phyloP scores from a whole-genome alignment of 2,888 invertebrate genomes.

The Oegoconia quadripuncta region DNA sequence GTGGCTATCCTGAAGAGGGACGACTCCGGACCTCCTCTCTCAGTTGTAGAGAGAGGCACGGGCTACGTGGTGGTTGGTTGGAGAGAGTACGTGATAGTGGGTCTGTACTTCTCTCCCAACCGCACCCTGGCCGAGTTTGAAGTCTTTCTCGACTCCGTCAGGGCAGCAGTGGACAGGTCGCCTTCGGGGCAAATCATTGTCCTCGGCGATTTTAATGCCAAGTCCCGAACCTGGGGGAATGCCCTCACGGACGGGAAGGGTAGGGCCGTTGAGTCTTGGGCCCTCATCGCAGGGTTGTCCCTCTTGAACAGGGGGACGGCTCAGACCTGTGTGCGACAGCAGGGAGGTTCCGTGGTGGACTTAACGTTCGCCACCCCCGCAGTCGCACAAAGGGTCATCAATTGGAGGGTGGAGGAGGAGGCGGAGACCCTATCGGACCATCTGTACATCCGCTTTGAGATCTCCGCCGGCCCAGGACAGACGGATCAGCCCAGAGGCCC shows the following conservation, averaged over 20 bases:
- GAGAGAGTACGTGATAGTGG: too few relatives aligned
- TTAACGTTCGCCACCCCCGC: conserved; percentile 6
- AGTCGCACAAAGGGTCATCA: background rate
- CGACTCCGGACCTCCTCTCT: too few relatives aligned
- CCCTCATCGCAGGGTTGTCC: background rate
- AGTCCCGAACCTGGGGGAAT: background rate
- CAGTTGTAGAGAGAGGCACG: too few relatives aligned
- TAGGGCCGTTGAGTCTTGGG: background rate
- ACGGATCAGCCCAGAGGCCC: background rate
- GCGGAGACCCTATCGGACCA: conserved; percentile 8
- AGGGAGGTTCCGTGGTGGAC: conserved; percentile 9
- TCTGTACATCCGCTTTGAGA: conserved; percentile 5
- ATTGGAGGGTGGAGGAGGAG: conserved; percentile 2
- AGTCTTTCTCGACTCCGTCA: too few relatives aligned
- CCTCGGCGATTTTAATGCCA: too few relatives aligned
- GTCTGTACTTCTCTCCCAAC: too few relatives aligned
- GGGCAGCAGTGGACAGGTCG: background rate
- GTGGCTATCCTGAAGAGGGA: too few relatives aligned
- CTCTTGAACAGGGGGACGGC: background rate
- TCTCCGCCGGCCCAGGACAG: background rate
- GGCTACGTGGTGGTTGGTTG: too few relatives aligned
- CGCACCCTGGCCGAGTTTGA: too few relatives aligned
- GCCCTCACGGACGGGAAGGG: background rate
- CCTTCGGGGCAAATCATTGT: background rate
- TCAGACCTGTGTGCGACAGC: background rate